Evolutionary conservation across 2,888 invertebrate species (phyloP), one percentile per base, ranked within the genome.

Genomic region (Aproaerema taeniolella): DNA sequence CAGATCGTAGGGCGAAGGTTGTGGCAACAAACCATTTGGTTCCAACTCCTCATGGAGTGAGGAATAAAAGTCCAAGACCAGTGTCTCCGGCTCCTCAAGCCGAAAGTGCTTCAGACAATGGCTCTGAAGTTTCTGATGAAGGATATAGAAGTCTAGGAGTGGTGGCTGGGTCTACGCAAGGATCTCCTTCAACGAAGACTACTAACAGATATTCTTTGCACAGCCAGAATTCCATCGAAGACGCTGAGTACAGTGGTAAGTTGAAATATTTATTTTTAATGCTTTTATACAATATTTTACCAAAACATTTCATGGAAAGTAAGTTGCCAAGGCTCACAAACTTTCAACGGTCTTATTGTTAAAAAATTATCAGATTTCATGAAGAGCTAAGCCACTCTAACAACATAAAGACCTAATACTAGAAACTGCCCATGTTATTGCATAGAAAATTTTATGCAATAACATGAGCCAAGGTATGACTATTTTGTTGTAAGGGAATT

Each of bases 121-220:
- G 94, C 7, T 94, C 94, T 41, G 94, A 95, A 67, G 93, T 94
- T 14, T 94, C 94, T 15, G 95, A 95, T 69, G 95, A 95, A 61
- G 95, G 95, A 0, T 95, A 95, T 70, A 89, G 94, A 58, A 94
- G 94, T 62, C 75, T 94, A 58, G 94, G 94, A 0, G 88, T 93
- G 32, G 90, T 88, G 14, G 83, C 85, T 1, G 81, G 81, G 1
- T 88, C 87, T 28, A 88, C 85, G 0, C 85, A 86, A 39, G 81
- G 82, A 0, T 82, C 86, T 1, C 86, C 87, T 0, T 71, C 74
- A 0, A 78, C 73, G 48, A 88, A 88, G 55, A 90, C 87, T 2
- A 87, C 87, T 46, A 90, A 92, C 50, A 80, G 91, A 60, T 89
- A 90, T 50, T 91, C 92, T 41, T 77, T 92, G 55, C 91, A 91